Evolutionary conservation across 2,888 invertebrate genomes (phyloP).

Genomic region (Mythimna ferrago): DNA sequence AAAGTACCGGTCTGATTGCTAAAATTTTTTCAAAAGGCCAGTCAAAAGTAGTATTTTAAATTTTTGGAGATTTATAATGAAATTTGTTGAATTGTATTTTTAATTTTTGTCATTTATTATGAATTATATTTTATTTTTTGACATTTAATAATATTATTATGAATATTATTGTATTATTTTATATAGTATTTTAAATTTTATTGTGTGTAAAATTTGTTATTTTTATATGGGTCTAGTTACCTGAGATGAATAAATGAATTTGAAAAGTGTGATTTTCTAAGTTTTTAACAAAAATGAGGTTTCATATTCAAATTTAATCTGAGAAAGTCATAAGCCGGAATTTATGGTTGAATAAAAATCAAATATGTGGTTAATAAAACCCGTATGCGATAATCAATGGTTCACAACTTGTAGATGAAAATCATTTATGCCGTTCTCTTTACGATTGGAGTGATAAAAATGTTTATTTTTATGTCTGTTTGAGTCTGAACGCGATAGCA

Average conservation of each 20-base stretch:
- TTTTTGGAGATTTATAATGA: too few species aligned
- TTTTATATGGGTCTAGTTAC: too few species aligned
- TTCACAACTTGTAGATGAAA: slow-evolving; percentile 9
- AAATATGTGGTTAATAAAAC: slow-evolving; percentile 38
- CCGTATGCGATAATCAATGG: slow-evolving; percentile 23
- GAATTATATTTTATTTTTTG: too few species aligned
- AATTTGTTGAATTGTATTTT: too few species aligned
- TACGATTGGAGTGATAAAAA: slow-evolving; percentile 15
- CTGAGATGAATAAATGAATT: too few species aligned
- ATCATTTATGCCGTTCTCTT: slow-evolving; percentile 31
- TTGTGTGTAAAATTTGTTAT: too few species aligned
- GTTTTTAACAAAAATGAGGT: slow-evolving; percentile 6
- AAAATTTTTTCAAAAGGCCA: too few species aligned
- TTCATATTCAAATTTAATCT: slow-evolving; percentile 40
- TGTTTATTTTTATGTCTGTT: slow-evolving; percentile 19
- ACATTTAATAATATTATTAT: too few species aligned
- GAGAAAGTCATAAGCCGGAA: slow-evolving; percentile 23
- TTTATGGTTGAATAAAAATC: slow-evolving; percentile 40
- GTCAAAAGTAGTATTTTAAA: not conserved
- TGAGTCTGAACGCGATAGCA: not conserved
- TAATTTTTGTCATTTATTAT: too few species aligned
- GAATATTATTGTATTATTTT: not conserved
- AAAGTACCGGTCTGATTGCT: too few species aligned
- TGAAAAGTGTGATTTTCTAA: slow-evolving; percentile 13
- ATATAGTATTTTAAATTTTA: too few species aligned